Base-by-base conservation (phyloP, 1,140 invertebrate genomes). In the Drosophila sproati region DNA sequence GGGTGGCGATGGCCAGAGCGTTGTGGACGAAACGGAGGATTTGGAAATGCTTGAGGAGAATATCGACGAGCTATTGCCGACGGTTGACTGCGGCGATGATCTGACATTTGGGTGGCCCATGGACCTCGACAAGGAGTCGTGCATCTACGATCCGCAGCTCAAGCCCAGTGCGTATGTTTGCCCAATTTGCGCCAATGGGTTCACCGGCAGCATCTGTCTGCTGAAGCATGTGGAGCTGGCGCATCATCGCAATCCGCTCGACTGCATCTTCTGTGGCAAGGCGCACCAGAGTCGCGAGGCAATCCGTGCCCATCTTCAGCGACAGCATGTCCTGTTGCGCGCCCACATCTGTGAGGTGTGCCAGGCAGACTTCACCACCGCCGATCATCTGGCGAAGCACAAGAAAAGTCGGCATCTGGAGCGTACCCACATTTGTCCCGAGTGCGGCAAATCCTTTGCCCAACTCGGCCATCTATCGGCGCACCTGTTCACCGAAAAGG, bases 11-110 rank as follows among this genome's bases (percentile, higher is more conserved):
- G 73, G 10, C 7, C 39, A 43, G 39, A 87, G 82, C 52, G 48
- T 71, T 31, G 62, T 80, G 3, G 85, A 83, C 12, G 83, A 88
- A 3, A 88, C 80, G 0, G 85, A 88, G 39, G 71, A 88, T 12
- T 43, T 88, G 31, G 83, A 88, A 54, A 88, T 88, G 83, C 64
- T 88, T 1, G 83, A 88, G 45, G 83, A 88, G 73, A 89, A 89
- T 39, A 88, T 88, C 34, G 83, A 88, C 3, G 85, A 88, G 28
- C 39, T 88, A 5, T 34, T 87, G 51, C 83, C 85, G 6, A 80
- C 63, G 6, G 48, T 83, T 2, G 85, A 88, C 37, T 83, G 85
- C 85, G 83, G 67, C 7, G 85, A 88, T 52, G 83, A 88, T 43
- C 51, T 89, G 0, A 83, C 85, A 8, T 88, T 88, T 8, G 85